Percentiles rank a stretch among this genome's conserved stretches.
phyloP scores from a whole-genome alignment of 2,113 vertebrate species.

The Cryptotis parvus region DNA sequence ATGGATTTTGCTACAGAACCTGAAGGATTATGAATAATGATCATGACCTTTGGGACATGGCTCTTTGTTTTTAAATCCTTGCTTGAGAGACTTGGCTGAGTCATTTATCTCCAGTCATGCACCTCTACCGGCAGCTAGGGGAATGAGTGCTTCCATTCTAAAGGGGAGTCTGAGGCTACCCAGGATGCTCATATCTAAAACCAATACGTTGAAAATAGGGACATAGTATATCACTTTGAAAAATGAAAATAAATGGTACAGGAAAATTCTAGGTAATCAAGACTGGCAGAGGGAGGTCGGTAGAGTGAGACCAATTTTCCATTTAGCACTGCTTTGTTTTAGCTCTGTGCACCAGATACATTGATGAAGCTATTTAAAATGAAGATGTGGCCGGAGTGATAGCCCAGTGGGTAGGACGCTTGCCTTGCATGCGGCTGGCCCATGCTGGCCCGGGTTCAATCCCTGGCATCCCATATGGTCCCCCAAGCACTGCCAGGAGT shows the following conservation, averaged over 20 bases:
- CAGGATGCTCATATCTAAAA: not conserved
- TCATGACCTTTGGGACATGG: not conserved
- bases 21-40: not conserved
- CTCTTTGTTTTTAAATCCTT: not conserved
- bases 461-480: no score
- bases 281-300: not conserved
- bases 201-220: not conserved
- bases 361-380: not conserved
- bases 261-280: not conserved
- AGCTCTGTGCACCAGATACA: not conserved
- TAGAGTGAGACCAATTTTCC: no score
- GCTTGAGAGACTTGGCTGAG: not conserved
- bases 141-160: not conserved
- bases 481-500: no score
- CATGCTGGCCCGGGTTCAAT: no score
- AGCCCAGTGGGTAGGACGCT: no score
- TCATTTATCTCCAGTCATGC: not conserved
- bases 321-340: slow-evolving; percentile 34
- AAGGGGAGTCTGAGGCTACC: not conserved
- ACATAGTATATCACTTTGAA: not conserved
- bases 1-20: not conserved
- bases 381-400: no score
- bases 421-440: no score
- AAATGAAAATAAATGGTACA: not conserved
- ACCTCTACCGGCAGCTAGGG: not conserved